Evolutionary conservation across 2,888 invertebrate species (phyloP).

Genomic region (Drosophila fulvimacula): DNA sequence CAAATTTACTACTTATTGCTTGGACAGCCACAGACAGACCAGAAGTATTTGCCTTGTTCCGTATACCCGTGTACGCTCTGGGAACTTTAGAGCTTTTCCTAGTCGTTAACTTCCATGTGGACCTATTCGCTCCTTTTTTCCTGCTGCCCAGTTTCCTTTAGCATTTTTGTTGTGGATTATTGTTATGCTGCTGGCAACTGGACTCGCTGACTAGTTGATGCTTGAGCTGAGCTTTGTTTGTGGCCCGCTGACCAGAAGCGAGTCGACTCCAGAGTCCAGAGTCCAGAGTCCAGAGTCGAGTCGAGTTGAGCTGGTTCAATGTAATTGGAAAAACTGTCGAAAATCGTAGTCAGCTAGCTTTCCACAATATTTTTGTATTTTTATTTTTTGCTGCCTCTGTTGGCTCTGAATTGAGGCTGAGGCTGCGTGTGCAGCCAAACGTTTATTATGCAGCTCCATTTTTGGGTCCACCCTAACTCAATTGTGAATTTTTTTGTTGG

Average conservation of each 20-base stretch:
- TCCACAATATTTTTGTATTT: background rate
- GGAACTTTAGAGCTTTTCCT: slow-evolving; percentile 9
- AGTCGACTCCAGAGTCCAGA: background rate
- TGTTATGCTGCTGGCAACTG: slow-evolving; percentile 38
- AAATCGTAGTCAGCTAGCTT: slow-evolving; percentile 22
- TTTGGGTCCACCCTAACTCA: slow-evolving; percentile 19
- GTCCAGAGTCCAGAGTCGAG: background rate
- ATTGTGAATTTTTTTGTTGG: slow-evolving; percentile 12
- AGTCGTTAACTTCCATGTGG: slow-evolving; percentile 3
- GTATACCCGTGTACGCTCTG: background rate
- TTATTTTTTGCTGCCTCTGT: background rate
- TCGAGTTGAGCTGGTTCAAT: slow-evolving; percentile 15
- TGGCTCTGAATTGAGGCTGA: background rate
- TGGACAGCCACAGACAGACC: background rate
- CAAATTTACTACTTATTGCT: background rate
- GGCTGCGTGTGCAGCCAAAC: slow-evolving; percentile 7
- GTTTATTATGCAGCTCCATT: slow-evolving; percentile 38
- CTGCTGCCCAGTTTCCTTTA: background rate
- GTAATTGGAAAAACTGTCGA: slow-evolving; percentile 38
- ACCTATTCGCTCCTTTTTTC: background rate
- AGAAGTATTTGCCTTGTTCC: background rate
- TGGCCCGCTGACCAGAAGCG: slow-evolving; percentile 11
- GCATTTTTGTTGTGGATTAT: slow-evolving; percentile 29
- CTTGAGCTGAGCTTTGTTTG: slow-evolving; percentile 18
- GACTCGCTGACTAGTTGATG: slow-evolving; percentile 18